phyloP scores from a whole-genome alignment of 2,797 vertebrate species.

The Etheostoma nigrum region DNA sequence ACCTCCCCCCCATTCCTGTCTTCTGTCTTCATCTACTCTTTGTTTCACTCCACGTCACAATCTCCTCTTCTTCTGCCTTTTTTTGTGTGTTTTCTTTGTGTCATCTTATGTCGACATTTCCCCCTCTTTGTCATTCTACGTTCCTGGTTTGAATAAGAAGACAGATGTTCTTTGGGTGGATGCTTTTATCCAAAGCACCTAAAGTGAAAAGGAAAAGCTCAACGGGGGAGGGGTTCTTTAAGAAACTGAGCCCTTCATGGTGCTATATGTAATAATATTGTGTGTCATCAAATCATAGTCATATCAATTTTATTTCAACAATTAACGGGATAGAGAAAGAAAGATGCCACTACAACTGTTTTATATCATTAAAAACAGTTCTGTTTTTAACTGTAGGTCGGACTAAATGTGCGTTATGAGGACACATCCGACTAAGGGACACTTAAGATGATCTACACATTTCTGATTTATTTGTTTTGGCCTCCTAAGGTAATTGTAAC shows the following conservation, averaged over 20 bases:
- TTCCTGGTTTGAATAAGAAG: constrained; percentile 40
- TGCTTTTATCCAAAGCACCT: constrained; percentile 48
- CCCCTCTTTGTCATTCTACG: constrained; percentile 36
- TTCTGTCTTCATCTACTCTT: constrained; percentile 60
- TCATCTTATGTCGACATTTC: constrained; percentile 36
- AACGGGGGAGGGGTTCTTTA: not conserved
- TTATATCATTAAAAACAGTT: no score
- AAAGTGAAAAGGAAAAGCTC: constrained; percentile 28
- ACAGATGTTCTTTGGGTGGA: constrained; percentile 43
- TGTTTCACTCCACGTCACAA: constrained; percentile 60
- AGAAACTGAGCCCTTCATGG: constrained; percentile 16
- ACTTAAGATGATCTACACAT: not conserved
- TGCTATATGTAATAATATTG: constrained; percentile 2
- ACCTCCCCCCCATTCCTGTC: constrained; percentile 40
- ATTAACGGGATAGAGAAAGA: not conserved
- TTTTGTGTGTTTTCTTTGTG: constrained; percentile 50
- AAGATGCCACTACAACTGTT: not conserved
- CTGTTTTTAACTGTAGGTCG: not conserved
- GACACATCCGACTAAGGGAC: not conserved
- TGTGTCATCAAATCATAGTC: constrained; percentile 33
- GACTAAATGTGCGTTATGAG: not conserved
- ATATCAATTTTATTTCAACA: not conserved
- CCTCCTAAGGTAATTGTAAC: constrained; percentile 19
- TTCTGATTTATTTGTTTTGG: not conserved
- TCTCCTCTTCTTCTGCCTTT: constrained; percentile 26